These are phyloP conservation scores for human (Homo sapiens) DNA, from an alignment of 2,113 vertebrate species.

Conservation along the genomic window GRCh38 chr17:6366001-6366500, in stretches of 20 bases:
- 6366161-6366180: accelerated
- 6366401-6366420: accelerated
- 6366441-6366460: too few species aligned
- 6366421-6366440: background rate
- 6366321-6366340: background rate
- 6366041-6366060: background rate
- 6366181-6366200: background rate
- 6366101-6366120: background rate
- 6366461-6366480: background rate
- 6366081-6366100: background rate
- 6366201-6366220: background rate
- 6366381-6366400: background rate
- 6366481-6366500: accelerated
- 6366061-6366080: background rate
- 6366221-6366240: background rate
- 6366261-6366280: background rate
- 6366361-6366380: too few species aligned
- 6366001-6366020: background rate
- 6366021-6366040: background rate
- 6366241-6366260: background rate
- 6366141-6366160: background rate
- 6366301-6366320: background rate
- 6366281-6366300: background rate
- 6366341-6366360: background rate
- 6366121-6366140: background rate